Percentiles rank a stretch among this genome's conserved stretches.
Evolutionary conservation across 2,797 vertebrate genomes (phyloP).

Genomic region (Takifugu rubripes): DNA sequence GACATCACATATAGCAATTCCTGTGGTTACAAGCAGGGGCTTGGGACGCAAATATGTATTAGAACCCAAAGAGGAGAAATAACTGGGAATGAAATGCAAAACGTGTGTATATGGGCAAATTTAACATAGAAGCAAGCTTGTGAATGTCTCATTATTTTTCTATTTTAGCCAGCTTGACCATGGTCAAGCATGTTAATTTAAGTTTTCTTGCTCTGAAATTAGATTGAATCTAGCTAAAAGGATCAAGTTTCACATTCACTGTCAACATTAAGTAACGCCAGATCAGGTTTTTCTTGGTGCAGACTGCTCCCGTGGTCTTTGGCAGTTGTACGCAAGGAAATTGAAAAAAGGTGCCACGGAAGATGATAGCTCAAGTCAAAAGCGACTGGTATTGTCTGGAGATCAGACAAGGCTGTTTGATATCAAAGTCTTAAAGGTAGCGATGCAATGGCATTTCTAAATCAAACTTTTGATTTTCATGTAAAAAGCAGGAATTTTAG

Average conservation of each 20-base stretch:
- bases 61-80: not conserved
- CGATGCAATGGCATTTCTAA: slow-evolving; percentile 3
- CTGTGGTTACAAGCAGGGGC: slow-evolving; percentile 7
- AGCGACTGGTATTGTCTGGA: slow-evolving; percentile 29
- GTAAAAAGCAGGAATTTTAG: not conserved
- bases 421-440: slow-evolving; percentile 35
- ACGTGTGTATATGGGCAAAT: not conserved
- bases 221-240: slow-evolving; percentile 60
- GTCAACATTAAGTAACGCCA: slow-evolving; percentile 73
- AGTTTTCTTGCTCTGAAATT: slow-evolving; percentile 56
- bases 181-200: slow-evolving; percentile 64
- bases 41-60: not conserved
- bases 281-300: slow-evolving; percentile 53
- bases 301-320: slow-evolving; percentile 49
- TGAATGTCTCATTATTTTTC: not conserved
- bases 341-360: slow-evolving; percentile 57
- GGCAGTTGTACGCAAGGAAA: slow-evolving; percentile 59
- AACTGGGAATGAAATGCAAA: too few relatives aligned
- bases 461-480: slow-evolving; percentile 27
- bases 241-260: slow-evolving; percentile 65
- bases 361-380: slow-evolving; percentile 24
- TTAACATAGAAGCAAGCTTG: slow-evolving; percentile 15
- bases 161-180: slow-evolving; percentile 41
- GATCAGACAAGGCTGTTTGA: slow-evolving; percentile 45
- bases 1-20: slow-evolving; percentile 41